Evolutionary conservation across 1,140 invertebrate genomes (phyloP).

Genomic region (Oncopeltus fasciatus): DNA sequence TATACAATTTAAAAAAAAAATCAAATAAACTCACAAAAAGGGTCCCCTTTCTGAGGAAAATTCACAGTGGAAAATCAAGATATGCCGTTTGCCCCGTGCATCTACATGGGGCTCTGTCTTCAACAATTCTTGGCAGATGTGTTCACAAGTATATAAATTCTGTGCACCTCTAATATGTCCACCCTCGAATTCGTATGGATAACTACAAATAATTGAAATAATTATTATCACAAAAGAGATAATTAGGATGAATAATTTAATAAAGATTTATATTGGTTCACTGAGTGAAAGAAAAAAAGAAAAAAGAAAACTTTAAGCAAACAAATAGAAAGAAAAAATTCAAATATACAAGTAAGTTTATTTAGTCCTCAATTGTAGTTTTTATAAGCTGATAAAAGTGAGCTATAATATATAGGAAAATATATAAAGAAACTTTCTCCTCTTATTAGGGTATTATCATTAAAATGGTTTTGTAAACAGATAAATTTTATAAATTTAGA

Average conservation of each 20-base stretch:
- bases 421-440: no score
- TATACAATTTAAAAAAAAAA: no score
- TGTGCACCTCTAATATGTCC: slow-evolving; percentile 79
- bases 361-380: neutral
- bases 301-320: no score
- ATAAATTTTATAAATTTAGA: no score
- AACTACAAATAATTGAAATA: slow-evolving; percentile 46
- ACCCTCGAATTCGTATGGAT: slow-evolving; percentile 93
- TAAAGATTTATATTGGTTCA: neutral
- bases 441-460: no score
- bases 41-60: slow-evolving; percentile 92
- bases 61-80: slow-evolving; percentile 96
- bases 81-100: slow-evolving; percentile 39
- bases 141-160: slow-evolving; percentile 69
- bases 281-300: neutral
- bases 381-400: no score
- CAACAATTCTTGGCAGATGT: slow-evolving; percentile 48
- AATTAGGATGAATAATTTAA: neutral
- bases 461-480: no score
- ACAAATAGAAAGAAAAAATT: no score
- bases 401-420: no score
- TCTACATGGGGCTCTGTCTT: slow-evolving; percentile 26
- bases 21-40: slow-evolving; percentile 55
- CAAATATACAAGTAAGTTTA: neutral
- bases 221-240: neutral